Conservation (phyloP, 2,113 vertebrate species). For the Pseudolaguvia tuberculata region DNA sequence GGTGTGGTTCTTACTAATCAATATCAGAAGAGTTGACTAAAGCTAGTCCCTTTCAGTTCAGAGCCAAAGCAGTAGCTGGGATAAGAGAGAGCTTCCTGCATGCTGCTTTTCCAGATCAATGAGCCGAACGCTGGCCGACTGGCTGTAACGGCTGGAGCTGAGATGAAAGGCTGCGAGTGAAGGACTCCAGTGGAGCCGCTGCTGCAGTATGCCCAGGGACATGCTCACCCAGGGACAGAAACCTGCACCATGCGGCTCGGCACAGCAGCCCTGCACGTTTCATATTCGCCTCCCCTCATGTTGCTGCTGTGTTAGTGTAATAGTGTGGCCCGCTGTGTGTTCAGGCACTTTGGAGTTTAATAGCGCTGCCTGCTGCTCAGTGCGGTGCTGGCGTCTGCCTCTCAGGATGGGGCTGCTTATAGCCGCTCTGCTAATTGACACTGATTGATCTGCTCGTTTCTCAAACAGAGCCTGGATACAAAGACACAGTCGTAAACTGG, state of each 20-base stretch:
- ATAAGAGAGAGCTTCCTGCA: constrained; percentile 33
- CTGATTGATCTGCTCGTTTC: constrained; percentile 70
- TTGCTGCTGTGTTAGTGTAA: constrained; percentile 50
- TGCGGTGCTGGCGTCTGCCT: constrained; percentile 54
- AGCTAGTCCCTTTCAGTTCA: constrained; percentile 20
- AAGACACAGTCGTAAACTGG: constrained; percentile 48
- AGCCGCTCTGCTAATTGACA: constrained; percentile 69
- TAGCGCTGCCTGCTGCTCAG: constrained; percentile 65
- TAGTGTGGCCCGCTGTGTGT: constrained; percentile 59
- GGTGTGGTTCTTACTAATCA: constrained; percentile 36
- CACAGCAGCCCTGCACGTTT: constrained; percentile 15
- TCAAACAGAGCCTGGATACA: constrained; percentile 54
- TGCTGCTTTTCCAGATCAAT: constrained; percentile 58
- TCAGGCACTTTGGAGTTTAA: constrained; percentile 55
- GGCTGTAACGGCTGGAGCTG: constrained; percentile 48
- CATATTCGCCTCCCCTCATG: background rate
- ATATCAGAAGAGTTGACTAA: constrained; percentile 40
- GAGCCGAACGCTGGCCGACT: constrained; percentile 48
- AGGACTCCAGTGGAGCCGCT: constrained; percentile 14
- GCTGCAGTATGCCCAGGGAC: constrained; percentile 44
- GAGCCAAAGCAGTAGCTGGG: constrained; percentile 26
- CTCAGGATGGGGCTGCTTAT: constrained; percentile 67
- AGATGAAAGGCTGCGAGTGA: constrained; percentile 59
- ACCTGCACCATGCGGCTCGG: constrained; percentile 17
- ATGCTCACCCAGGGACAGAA: constrained; percentile 23